These are phyloP conservation scores for Hydrocynus forskahlii DNA, from an alignment of 2,797 vertebrate genomes.

Conservation along the genomic window DNA sequence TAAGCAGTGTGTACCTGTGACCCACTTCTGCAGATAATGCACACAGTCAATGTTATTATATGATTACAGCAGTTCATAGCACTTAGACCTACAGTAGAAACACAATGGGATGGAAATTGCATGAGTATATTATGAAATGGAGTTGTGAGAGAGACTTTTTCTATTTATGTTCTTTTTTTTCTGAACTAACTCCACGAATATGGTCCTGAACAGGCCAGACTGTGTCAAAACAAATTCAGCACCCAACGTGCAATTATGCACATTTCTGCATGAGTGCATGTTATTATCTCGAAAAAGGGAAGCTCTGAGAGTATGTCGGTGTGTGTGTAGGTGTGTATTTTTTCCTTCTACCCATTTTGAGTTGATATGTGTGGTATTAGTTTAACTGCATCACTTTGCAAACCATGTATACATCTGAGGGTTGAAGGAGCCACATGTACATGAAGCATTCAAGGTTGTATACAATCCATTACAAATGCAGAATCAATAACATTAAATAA, in stretches of 20 bases:
- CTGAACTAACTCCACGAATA: conserved; percentile 10
- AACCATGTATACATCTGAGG: background rate
- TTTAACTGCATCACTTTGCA: background rate
- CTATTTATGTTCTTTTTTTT: background rate
- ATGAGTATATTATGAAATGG: background rate
- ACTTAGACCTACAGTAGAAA: background rate
- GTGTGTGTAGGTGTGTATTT: background rate
- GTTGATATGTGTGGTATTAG: background rate
- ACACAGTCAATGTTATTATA: background rate
- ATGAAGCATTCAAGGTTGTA: too few relatives aligned
- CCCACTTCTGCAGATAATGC: conserved; percentile 5
- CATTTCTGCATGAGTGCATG: conserved; percentile 37
- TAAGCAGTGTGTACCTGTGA: conserved; percentile 23
- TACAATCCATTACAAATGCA: too few relatives aligned
- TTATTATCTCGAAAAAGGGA: conserved; percentile 29
- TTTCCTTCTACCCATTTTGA: background rate
- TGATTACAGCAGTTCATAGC: conserved; percentile 2
- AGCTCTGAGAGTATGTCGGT: background rate
- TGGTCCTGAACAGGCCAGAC: background rate
- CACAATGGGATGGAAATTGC: conserved; percentile 1
- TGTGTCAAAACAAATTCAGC: conserved; percentile 32
- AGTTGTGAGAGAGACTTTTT: background rate
- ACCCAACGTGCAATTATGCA: conserved; percentile 30
- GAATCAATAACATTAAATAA: too few relatives aligned
- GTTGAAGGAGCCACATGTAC: too few relatives aligned